A percentile compares a stretch with the other conserved stretches of the same genome.
Conservation (phyloP, 2,113 vertebrate species). For the Bettongia penicillata region DNA sequence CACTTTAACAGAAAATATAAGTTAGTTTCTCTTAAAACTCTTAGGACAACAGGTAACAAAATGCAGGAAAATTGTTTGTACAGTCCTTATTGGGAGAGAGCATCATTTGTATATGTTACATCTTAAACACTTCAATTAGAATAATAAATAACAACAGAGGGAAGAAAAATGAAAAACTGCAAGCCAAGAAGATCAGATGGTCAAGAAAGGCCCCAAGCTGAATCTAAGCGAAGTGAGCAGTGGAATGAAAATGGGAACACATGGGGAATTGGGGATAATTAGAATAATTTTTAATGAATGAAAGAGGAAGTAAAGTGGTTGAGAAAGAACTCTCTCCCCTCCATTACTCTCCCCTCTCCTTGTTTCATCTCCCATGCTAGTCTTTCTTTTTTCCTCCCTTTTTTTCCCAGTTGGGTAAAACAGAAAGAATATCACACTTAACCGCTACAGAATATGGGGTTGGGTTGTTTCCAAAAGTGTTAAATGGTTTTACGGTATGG, state of each 20-base stretch:
- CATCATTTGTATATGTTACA: not conserved
- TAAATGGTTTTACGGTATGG: too few species aligned
- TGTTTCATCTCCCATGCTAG: not conserved
- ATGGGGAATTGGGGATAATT: not conserved
- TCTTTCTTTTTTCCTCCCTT: not conserved
- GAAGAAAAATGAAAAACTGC: not conserved
- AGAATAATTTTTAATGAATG: not conserved
- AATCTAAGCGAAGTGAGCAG: not conserved
- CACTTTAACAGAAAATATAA: conserved; percentile 46
- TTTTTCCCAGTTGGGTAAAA: not conserved
- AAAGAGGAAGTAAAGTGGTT: not conserved
- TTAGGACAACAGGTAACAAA: not conserved
- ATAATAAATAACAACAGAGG: not conserved
- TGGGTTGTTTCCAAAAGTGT: too few species aligned
- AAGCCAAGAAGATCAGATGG: not conserved
- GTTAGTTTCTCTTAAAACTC: conserved; percentile 33
- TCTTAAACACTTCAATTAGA: conserved; percentile 33
- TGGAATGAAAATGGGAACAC: not conserved
- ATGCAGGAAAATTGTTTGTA: not conserved
- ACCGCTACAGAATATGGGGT: not conserved
- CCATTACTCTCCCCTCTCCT: not conserved
- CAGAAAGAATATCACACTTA: not conserved
- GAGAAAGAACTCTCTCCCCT: conserved; percentile 10
- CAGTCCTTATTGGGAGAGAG: conserved; percentile 15
- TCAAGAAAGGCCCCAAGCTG: conserved; percentile 10